Percentiles rank a stretch among this genome's conserved stretches.
phyloP scores from a whole-genome alignment of 2,113 vertebrate genomes.

The Numenius arquata region DNA sequence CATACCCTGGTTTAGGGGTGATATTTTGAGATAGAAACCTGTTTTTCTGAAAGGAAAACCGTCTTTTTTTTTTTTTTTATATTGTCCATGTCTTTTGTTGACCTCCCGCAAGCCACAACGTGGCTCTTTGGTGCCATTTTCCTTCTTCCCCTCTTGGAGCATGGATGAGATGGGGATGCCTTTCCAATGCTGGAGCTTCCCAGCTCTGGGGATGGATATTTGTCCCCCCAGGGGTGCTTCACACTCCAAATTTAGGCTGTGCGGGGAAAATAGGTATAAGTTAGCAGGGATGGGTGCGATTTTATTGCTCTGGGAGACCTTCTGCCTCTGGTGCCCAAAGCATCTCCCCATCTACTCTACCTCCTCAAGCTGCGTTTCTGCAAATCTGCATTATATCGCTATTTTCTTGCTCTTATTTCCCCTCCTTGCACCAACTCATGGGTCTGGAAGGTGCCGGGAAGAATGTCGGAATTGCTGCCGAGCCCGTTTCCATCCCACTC shows the following conservation, averaged over 20 bases:
- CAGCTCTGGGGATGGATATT: background rate
- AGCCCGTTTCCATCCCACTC: accelerated
- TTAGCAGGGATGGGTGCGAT: accelerated
- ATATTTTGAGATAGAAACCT: background rate
- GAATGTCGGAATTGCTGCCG: accelerated
- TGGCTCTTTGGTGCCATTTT: background rate
- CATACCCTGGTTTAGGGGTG: accelerated
- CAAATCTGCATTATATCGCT: background rate
- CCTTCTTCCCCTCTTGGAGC: background rate
- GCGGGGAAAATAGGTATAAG: accelerated
- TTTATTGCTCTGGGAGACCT: background rate
- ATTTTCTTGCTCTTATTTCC: background rate
- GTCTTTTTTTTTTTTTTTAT: background rate
- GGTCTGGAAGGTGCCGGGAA: accelerated
- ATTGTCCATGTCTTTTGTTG: accelerated
- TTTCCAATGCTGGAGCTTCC: background rate
- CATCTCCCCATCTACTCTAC: background rate
- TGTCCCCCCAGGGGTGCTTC: no score
- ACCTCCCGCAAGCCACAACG: accelerated
- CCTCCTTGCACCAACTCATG: accelerated
- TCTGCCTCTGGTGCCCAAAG: accelerated
- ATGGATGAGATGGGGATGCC: background rate
- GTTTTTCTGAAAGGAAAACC: background rate
- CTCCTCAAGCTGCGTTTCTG: background rate
- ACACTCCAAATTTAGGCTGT: background rate